These are phyloP conservation scores for Leucophora obtusa DNA, from an alignment of 2,888 invertebrate genomes.

Conservation along the genomic window DNA sequence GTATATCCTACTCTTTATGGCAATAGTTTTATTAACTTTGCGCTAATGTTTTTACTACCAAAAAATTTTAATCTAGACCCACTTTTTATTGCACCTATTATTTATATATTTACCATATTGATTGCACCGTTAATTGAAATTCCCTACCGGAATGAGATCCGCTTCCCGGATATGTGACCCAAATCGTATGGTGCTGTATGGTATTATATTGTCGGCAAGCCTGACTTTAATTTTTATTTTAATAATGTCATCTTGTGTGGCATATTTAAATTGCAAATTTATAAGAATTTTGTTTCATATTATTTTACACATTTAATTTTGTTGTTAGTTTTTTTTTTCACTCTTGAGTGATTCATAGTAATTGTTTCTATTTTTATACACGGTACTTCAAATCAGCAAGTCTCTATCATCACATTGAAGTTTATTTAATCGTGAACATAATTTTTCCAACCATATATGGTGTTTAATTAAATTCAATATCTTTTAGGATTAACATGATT, in stretches of 20 bases:
- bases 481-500: constrained; percentile 1
- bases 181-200: no score
- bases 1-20: no score
- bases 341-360: background rate
- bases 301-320: background rate
- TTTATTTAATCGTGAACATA: constrained; percentile 41
- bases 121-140: no score
- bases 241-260: background rate
- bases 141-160: no score
- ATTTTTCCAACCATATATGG: constrained; percentile 34
- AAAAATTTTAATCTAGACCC: no score
- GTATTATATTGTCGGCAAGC: no score
- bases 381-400: background rate
- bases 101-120: no score
- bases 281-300: background rate
- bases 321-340: background rate
- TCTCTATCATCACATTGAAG: constrained; percentile 27
- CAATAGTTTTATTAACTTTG: no score
- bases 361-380: background rate
- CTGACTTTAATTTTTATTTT: no score
- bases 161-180: no score
- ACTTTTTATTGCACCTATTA: no score
- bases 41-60: no score
- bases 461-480: constrained; percentile 33
- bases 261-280: background rate